phyloP scores from a whole-genome alignment of 2,888 invertebrate genomes.

The Rhagium mordax region DNA sequence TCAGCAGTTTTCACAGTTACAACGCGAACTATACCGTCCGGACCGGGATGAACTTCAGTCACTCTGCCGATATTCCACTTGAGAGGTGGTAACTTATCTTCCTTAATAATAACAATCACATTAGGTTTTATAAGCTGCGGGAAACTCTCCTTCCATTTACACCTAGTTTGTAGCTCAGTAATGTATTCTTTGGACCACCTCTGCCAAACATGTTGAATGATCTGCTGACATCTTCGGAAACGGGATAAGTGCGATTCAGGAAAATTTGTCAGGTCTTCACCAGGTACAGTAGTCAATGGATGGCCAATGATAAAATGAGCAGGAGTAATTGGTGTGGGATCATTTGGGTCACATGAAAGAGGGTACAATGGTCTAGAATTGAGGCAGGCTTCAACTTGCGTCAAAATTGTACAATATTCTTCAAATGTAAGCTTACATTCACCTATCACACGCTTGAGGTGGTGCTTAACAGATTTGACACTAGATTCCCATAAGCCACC shows the following conservation, averaged over 20 bases:
- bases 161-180: not conserved
- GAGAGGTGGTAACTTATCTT: not conserved
- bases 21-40: not conserved
- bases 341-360: not conserved
- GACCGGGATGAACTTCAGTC: not conserved
- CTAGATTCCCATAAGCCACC: slow-evolving; percentile 52
- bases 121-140: not conserved
- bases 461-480: slow-evolving; percentile 37
- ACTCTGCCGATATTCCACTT: not conserved
- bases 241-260: not conserved
- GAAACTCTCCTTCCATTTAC: not conserved
- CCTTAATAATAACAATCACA: not conserved
- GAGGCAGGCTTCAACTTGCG: slow-evolving; percentile 48
- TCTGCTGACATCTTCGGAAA: not conserved
- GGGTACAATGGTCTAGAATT: slow-evolving; percentile 48
- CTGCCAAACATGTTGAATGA: not conserved
- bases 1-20: not conserved
- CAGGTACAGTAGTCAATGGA: not conserved
- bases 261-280: not conserved
- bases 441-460: slow-evolving; percentile 36
- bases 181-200: not conserved
- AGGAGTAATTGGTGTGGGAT: not conserved
- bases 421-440: slow-evolving; percentile 39
- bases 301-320: not conserved
- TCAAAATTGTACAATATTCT: slow-evolving; percentile 39